Evolutionary conservation across 2,797 vertebrate genomes (phyloP).

Genomic region (Pyrocephalus nanus): DNA sequence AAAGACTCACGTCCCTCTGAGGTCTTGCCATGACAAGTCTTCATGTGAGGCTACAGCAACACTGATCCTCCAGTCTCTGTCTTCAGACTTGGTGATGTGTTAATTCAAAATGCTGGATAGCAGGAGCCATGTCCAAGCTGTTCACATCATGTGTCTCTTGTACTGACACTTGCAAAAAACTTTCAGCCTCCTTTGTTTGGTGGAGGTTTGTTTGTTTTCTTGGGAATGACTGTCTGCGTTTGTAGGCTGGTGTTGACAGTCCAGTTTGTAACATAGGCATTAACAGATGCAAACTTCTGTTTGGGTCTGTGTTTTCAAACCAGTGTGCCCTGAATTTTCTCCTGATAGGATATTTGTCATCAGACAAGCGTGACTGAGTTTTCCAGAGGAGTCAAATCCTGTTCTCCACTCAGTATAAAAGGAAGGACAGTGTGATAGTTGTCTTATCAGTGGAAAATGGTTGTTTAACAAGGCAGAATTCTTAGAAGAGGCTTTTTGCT

Average conservation of each 20-base stretch:
- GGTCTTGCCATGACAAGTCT: background rate
- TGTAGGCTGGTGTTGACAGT: background rate
- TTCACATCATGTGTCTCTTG: background rate
- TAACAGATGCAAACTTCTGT: background rate
- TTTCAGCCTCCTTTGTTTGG: background rate
- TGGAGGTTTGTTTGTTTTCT: background rate
- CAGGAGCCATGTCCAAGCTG: background rate
- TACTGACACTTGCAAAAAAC: background rate
- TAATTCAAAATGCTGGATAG: background rate
- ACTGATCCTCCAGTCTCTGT: background rate
- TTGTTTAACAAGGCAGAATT: background rate
- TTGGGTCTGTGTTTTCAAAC: background rate
- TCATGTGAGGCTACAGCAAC: background rate
- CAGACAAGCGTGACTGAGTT: background rate
- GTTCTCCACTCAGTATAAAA: background rate
- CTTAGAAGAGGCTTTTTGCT: background rate
- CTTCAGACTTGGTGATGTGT: background rate
- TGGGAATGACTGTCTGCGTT: background rate
- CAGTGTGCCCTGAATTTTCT: background rate
- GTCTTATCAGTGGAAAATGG: background rate
- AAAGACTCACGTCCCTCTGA: constrained; percentile 11
- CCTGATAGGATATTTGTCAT: background rate
- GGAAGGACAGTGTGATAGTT: background rate
- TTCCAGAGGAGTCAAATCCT: background rate
- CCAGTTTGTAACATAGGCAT: background rate